Percentiles rank a stretch among this genome's conserved stretches.
Conservation (phyloP, 2,888 invertebrate species). For the Apotomis betuletana region DNA sequence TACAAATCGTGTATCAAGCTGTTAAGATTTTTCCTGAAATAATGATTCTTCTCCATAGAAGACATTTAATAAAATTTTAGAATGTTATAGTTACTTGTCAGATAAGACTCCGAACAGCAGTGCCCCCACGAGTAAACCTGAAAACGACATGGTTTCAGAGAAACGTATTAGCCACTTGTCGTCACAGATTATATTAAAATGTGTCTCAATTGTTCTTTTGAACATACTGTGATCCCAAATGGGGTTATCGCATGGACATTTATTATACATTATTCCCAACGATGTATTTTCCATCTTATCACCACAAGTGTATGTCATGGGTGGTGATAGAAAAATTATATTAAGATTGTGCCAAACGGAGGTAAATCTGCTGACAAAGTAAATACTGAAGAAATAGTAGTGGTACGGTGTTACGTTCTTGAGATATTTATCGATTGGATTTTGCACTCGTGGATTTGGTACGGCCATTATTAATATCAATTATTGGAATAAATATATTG, state of each 20-base stretch:
- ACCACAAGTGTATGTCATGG: slow-evolving; percentile 61
- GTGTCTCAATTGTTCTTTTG: slow-evolving; percentile 64
- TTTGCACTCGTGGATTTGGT: slow-evolving; percentile 33
- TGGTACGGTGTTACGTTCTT: slow-evolving; percentile 59
- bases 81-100: slow-evolving; percentile 54
- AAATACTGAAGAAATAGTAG: slow-evolving; percentile 57
- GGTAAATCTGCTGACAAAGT: slow-evolving; percentile 62
- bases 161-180: slow-evolving; percentile 63
- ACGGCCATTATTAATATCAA: not conserved
- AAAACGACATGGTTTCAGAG: slow-evolving; percentile 62
- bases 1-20: slow-evolving; percentile 6
- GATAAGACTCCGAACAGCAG: slow-evolving; percentile 65
- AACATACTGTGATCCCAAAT: slow-evolving; percentile 65
- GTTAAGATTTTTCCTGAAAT: too few species aligned
- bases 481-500: not conserved
- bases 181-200: slow-evolving; percentile 62
- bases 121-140: slow-evolving; percentile 64
- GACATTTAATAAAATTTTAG: too few species aligned
- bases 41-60: too few species aligned
- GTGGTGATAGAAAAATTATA: slow-evolving; percentile 66
- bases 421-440: slow-evolving; percentile 67
- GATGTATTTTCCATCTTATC: not conserved
- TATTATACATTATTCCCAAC: slow-evolving; percentile 31
- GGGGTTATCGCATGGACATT: slow-evolving; percentile 63
- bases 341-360: slow-evolving; percentile 68